phyloP scores from a whole-genome alignment of 2,888 invertebrate genomes.

The Ariolimax columbianus region DNA sequence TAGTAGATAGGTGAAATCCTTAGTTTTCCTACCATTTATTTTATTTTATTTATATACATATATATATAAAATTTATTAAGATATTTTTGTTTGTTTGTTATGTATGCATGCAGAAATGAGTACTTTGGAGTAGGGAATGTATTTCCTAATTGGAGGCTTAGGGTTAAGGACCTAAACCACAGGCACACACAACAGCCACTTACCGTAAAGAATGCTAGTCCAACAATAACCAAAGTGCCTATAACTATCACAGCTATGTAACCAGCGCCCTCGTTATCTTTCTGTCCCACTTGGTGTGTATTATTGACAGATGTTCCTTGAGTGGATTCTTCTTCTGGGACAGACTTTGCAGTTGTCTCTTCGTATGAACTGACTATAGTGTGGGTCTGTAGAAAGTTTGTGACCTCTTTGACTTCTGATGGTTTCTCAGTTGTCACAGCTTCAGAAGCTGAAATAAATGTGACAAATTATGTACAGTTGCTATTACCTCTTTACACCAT shows the following conservation, averaged over 20 bases:
- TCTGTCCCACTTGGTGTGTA: not conserved
- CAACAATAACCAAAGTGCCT: slow-evolving; percentile 84
- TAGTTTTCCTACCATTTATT: no score
- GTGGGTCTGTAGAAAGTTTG: not conserved
- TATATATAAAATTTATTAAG: no score
- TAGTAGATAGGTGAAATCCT: no score
- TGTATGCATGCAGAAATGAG: no score
- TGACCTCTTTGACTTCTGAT: not conserved
- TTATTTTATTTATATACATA: no score
- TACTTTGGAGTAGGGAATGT: no score
- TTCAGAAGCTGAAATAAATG: not conserved
- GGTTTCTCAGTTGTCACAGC: not conserved
- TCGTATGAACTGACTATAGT: not conserved
- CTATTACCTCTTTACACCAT: no score
- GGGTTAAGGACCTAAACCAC: no score
- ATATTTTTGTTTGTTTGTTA: no score
- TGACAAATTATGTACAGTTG: not conserved
- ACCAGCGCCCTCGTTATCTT: slow-evolving; percentile 82
- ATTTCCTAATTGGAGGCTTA: no score
- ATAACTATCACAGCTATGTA: slow-evolving; percentile 88
- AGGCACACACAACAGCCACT: slow-evolving; percentile 75
- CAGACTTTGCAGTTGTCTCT: not conserved
- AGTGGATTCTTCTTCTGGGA: not conserved
- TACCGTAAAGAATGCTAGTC: slow-evolving; percentile 84
- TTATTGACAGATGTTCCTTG: not conserved